Evolutionary conservation across 23 tunicate species (phyloP), one percentile per base, ranked within the genome.

Genomic region (Aplidium turbinatum): DNA sequence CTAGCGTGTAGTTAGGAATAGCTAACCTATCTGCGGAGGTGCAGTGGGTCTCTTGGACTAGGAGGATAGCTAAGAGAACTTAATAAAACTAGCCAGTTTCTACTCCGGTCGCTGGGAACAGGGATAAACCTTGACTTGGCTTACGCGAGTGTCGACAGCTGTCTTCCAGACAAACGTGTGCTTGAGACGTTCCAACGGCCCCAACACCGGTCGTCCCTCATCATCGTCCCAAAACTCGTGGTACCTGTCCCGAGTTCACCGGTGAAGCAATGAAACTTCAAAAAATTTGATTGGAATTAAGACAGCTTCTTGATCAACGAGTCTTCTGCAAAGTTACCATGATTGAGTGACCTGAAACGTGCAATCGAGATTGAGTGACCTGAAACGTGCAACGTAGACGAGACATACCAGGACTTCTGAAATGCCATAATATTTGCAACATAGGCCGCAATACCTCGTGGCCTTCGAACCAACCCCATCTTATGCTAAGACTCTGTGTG

Each of bases 341-440:
- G n/a, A n/a, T n/a, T n/a, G n/a, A n/a, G n/a, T n/a, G n/a, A n/a
- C n/a, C n/a, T n/a, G n/a, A n/a, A n/a, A n/a, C n/a, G n/a, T n/a
- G n/a, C n/a, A n/a, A n/a, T n/a, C n/a, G n/a, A n/a, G n/a, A n/a
- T n/a, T n/a, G n/a, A n/a, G n/a, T n/a, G 28, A 18, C 72, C 72
- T 3, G 50, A 35, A 26, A 65, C 67, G 3, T 24, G 23, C n/a
- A 24, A 7, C 19, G 19, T 65, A 25, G 72, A 65, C 18, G 26
- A 65, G 50, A 50, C 72, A 36, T 65, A 65, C 22, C 72, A 35
- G 50, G 48, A 38, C 38, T 65, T 65, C 23, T 65, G 23, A n/a
- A 65, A 16, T 36, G 16, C 33, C 3, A 33, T 52, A 28, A 16
- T 52, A 26, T 21, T 3, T n/a, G 45, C 77, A 63, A 45, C 63